A percentile compares a stretch with the other conserved stretches of the same genome.
Conservation (phyloP, 2,797 vertebrate genomes). For the Cynopterus sphinx region DNA sequence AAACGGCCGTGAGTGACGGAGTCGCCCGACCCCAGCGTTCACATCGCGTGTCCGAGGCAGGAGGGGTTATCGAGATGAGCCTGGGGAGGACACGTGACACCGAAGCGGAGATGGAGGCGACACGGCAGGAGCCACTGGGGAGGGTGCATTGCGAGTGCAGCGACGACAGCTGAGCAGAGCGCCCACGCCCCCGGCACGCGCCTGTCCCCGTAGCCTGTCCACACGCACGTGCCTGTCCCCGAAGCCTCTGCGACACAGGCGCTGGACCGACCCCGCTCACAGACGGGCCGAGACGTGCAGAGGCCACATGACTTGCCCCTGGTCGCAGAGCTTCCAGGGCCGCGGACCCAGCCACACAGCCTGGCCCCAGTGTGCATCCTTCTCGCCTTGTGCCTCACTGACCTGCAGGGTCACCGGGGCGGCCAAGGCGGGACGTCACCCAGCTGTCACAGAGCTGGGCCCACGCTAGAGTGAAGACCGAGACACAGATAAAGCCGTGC, state of each 20-base stretch:
- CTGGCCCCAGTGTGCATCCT: neutral
- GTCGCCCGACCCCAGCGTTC: neutral
- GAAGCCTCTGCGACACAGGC: accelerated
- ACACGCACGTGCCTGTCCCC: neutral
- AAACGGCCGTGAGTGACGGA: neutral
- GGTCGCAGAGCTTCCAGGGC: neutral
- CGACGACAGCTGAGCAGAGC: neutral
- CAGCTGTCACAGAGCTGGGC: neutral
- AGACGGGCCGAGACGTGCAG: neutral
- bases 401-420: neutral
- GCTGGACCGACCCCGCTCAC: neutral
- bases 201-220: neutral
- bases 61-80: neutral
- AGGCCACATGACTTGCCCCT: neutral
- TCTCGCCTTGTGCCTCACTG: neutral
- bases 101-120: neutral
- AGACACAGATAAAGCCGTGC: neutral
- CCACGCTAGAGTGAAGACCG: neutral
- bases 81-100: neutral
- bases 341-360: neutral
- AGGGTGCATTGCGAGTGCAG: accelerated
- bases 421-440: neutral
- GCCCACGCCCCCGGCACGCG: neutral
- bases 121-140: too few relatives aligned
- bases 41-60: neutral